Conservation (phyloP, 2,888 invertebrate species). For the Coronaproctus castanopsis region DNA sequence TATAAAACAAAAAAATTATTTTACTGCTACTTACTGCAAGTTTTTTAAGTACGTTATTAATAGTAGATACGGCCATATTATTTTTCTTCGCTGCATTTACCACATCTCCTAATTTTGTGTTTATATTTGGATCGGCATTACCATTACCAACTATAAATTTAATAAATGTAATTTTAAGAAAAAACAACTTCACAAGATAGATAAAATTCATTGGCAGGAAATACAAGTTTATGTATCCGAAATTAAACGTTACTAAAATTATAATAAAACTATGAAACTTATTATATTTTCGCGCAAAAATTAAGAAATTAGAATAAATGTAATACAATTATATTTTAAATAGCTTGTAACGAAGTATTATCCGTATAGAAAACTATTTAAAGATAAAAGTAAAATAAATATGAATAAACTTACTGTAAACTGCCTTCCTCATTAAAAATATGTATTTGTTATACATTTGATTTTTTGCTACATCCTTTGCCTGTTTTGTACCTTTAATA, state of each 20-base stretch:
- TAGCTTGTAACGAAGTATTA: neutral
- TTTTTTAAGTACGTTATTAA: slow-evolving; percentile 25
- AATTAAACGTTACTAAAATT: too few relatives aligned
- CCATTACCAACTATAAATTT: slow-evolving; percentile 28
- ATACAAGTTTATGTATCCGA: too few relatives aligned
- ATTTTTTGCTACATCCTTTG: slow-evolving; percentile 38
- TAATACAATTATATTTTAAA: slow-evolving; percentile 1
- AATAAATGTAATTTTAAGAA: slow-evolving; percentile 25
- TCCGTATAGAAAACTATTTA: too few relatives aligned
- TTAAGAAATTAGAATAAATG: too few relatives aligned
- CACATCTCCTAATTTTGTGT: slow-evolving; percentile 34
- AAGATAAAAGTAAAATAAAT: too few relatives aligned
- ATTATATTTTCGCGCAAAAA: too few relatives aligned
- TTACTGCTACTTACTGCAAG: too few relatives aligned
- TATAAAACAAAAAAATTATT: too few relatives aligned
- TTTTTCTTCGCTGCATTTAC: slow-evolving; percentile 39
- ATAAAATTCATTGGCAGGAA: too few relatives aligned
- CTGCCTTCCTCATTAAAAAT: slow-evolving; percentile 36
- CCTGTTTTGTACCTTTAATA: slow-evolving; percentile 44
- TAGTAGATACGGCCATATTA: slow-evolving; percentile 39
- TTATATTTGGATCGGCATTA: slow-evolving; percentile 37
- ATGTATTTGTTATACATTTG: slow-evolving; percentile 30
- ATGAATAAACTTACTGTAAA: slow-evolving; percentile 33
- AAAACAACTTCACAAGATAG: too few relatives aligned
- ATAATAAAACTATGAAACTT: too few relatives aligned